Conservation (phyloP, 2,113 vertebrate species). For the Phrynocephalus versicolor region DNA sequence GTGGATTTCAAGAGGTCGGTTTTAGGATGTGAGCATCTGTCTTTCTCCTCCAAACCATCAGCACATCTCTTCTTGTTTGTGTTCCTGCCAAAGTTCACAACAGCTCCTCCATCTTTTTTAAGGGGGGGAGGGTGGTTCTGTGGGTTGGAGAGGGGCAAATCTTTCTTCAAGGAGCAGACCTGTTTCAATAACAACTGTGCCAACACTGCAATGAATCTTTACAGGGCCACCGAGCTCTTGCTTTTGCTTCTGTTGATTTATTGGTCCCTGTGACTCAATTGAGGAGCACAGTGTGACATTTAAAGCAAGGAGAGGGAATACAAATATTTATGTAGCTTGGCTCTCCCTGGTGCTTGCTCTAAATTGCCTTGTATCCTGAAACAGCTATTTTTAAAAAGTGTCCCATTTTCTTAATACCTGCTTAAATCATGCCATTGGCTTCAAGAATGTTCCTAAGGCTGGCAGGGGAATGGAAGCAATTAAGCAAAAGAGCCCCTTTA, state of each 20-base stretch:
- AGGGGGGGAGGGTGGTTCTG: too few relatives aligned
- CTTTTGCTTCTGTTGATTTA: background rate
- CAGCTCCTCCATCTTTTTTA: background rate
- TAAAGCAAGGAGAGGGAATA: background rate
- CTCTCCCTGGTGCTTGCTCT: background rate
- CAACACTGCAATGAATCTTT: background rate
- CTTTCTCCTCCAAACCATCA: too few relatives aligned
- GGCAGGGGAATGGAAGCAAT: background rate
- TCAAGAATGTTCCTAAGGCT: background rate
- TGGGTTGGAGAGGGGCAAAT: too few relatives aligned
- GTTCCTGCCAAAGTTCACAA: background rate
- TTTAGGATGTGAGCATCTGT: too few relatives aligned
- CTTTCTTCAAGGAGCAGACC: too few relatives aligned
- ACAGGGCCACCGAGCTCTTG: background rate
- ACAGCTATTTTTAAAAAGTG: background rate
- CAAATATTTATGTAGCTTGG: conserved; percentile 3
- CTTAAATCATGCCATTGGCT: conserved; percentile 8
- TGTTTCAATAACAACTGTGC: too few relatives aligned
- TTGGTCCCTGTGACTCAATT: background rate
- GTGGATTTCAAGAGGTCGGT: too few relatives aligned
- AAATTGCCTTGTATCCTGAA: conserved; percentile 3
- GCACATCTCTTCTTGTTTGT: too few relatives aligned
- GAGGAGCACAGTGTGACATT: background rate
- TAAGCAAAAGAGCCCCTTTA: background rate
- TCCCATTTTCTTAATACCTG: background rate